Base-by-base conservation (phyloP, 1,140 invertebrate genomes). In the Ceratosolen fusciceps region DNA sequence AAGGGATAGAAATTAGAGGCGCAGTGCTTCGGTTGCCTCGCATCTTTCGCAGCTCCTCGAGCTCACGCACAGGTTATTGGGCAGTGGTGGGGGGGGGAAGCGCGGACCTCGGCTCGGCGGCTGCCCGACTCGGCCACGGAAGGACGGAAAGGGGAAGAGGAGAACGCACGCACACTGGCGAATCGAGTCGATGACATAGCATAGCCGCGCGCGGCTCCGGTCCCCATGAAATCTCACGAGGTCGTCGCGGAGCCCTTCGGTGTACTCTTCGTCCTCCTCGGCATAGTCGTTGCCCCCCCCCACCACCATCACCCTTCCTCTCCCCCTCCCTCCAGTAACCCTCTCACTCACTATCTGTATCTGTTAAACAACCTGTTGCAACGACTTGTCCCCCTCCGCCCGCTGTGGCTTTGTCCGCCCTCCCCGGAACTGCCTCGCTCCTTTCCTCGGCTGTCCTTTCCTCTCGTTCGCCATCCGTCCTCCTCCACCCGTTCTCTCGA, bases 341-440 rank as follows among this genome's bases (percentile, higher is more conserved):
- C 60, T 52, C 52, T 24, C 71, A 4, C 62, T 9, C 5, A 2
- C 62, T 14, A 3, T 29, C 67, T 19, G 14, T 70, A 65, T 65
- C 78, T 47, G 76, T 56, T 43, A 49, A 65, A 77, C 85, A 86
- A 88, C 87, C 87, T 88, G 87, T 88, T 88, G 87, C 87, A 83
- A 60, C 60, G 31, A 77, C 73, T 72, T 80, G 78, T 78, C 80
- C 75, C 80, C 82, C 74, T 77, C 77, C 78, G 1, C 29, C 12
- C 34, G 49, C 52, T 19, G 47, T 62, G 31, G 29, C 19, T 7
- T 14, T 29, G 14, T 29, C 16, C 29, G 7, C n/a, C 8, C 31
- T 62, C 9, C 0, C 10, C 3, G 29, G n/a, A 16, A 62, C 16
- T 21, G 29, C 21, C 58, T 62, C 58, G 60, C 65, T 74, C 24